These are phyloP conservation scores for Bubo blakistoni DNA, from an alignment of 2,113 vertebrate species.

Conservation along the genomic window DNA sequence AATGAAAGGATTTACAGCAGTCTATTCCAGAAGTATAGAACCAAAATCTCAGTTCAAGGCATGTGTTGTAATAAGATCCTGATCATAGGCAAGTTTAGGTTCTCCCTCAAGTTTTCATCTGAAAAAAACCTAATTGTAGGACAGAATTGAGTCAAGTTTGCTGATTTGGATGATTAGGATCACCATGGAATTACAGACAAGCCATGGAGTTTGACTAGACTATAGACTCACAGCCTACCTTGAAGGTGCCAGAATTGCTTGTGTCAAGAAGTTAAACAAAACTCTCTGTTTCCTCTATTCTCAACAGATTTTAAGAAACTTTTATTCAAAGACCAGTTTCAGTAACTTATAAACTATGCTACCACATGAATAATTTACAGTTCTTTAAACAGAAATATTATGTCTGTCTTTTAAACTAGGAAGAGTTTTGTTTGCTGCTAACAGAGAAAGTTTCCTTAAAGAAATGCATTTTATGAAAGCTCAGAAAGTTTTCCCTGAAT, in stretches of 20 bases:
- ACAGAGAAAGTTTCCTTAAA: not conserved
- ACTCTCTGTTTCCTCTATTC: not conserved
- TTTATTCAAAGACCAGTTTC: not conserved
- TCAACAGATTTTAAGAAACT: not conserved
- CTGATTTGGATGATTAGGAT: not conserved
- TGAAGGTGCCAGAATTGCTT: not conserved
- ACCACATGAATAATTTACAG: not conserved
- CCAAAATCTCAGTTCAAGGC: not conserved
- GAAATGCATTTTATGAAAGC: not conserved
- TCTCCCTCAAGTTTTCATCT: not conserved
- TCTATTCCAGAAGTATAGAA: not conserved
- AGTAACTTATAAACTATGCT: not conserved
- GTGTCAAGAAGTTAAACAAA: not conserved
- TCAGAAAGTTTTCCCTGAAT: not conserved
- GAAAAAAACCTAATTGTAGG: not conserved
- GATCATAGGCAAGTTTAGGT: not conserved
- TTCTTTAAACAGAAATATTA: not conserved
- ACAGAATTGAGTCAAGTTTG: not conserved
- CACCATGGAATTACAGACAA: not conserved
- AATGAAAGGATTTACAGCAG: not conserved
- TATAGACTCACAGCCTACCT: not conserved
- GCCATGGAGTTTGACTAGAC: not conserved
- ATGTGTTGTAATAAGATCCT: not conserved
- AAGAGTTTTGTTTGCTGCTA: not conserved
- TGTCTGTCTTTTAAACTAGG: not conserved